Evolutionary conservation across 1,140 invertebrate genomes (phyloP).

Genomic region (Holotrichia oblita): DNA sequence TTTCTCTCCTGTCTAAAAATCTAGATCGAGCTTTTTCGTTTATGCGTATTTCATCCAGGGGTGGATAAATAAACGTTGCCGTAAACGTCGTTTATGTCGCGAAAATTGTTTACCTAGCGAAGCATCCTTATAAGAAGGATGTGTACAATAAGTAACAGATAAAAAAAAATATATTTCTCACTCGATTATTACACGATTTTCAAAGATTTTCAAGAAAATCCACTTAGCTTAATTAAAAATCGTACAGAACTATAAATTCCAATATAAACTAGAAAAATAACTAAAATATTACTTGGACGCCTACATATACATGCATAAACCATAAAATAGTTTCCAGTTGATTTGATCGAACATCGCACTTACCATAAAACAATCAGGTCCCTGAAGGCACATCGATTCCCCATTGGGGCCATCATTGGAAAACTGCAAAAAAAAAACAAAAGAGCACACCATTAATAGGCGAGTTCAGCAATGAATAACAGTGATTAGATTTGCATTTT

Average conservation of each 20-base stretch:
- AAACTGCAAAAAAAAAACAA: conserved; percentile 65
- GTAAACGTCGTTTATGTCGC: background rate
- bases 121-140: background rate
- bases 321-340: conserved; percentile 18
- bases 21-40: background rate
- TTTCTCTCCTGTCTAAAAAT: background rate
- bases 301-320: background rate
- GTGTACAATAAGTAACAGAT: background rate
- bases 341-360: conserved; percentile 55
- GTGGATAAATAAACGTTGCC: background rate
- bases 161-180: background rate
- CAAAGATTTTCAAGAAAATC: background rate
- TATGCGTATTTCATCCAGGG: background rate
- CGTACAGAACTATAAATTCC: background rate
- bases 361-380: conserved; percentile 74
- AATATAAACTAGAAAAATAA: background rate
- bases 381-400: conserved; percentile 71
- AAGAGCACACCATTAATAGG: conserved; percentile 50
- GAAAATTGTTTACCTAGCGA: background rate
- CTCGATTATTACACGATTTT: too few species aligned
- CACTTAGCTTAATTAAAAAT: background rate
- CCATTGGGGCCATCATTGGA: conserved; percentile 65
- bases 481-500: conserved; percentile 39
- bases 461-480: conserved; percentile 11
- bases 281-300: conserved; percentile 7